These are phyloP conservation scores for Diceros bicornis DNA, from an alignment of 2,797 vertebrate species.

Conservation along the genomic window DNA sequence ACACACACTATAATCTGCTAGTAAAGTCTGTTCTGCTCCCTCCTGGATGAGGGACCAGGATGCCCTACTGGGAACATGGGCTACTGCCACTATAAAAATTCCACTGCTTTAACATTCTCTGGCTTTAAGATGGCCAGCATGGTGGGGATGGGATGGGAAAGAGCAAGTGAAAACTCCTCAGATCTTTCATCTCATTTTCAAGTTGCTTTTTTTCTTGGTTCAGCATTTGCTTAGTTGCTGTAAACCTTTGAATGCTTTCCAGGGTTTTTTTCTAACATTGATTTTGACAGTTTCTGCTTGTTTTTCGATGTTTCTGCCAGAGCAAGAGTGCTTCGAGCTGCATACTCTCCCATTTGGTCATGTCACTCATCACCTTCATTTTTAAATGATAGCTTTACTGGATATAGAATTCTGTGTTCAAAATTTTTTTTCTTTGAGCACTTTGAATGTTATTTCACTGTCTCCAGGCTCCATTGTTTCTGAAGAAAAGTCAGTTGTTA, in stretches of 20 bases:
- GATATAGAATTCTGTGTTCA: neutral
- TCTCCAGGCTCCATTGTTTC: neutral
- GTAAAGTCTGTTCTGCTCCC: neutral
- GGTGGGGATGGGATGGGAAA: neutral
- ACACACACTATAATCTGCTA: neutral
- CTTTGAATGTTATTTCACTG: neutral
- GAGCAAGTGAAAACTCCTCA: neutral
- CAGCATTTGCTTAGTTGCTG: neutral
- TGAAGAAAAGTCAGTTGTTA: constrained; percentile 29
- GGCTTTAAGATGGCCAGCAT: neutral
- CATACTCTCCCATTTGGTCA: neutral
- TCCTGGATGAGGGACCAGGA: neutral
- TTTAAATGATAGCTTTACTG: neutral
- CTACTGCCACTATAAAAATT: neutral
- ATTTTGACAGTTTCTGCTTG: neutral
- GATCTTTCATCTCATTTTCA: neutral
- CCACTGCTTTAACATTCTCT: neutral
- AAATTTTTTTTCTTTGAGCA: neutral
- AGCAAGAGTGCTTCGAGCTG: neutral
- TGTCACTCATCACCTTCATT: neutral
- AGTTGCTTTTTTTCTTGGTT: neutral
- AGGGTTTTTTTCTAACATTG: neutral
- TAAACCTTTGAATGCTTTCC: neutral
- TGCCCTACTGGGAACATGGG: neutral
- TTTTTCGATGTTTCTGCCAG: neutral